Evolutionary conservation across 2,888 invertebrate genomes (phyloP).

Genomic region (Dasysyrphus albostriatus): DNA sequence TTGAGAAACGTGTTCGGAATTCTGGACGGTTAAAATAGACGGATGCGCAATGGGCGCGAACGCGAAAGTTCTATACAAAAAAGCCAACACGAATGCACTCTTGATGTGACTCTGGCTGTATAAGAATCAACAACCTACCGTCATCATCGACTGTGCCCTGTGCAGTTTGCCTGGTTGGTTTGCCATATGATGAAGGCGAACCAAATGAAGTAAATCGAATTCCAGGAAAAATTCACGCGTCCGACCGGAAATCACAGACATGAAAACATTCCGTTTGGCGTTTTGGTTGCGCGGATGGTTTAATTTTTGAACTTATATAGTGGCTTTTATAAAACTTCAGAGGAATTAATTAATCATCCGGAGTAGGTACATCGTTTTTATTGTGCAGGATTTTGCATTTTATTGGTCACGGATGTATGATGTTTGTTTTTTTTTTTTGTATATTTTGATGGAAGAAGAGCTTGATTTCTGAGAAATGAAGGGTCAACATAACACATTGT

Average conservation of each 20-base stretch:
- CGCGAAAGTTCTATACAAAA: constrained; percentile 17
- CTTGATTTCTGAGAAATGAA: constrained; percentile 51
- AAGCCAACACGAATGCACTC: constrained; percentile 13
- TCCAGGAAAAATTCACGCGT: constrained; percentile 76
- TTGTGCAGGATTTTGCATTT: constrained; percentile 18
- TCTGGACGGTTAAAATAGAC: constrained; percentile 64
- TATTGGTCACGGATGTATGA: constrained; percentile 32
- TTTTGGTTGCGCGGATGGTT: constrained; percentile 61
- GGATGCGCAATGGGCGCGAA: constrained; percentile 53
- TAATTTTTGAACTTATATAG: constrained; percentile 72
- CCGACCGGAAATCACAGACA: constrained; percentile 75
- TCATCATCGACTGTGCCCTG: neutral
- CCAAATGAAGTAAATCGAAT: constrained; percentile 71
- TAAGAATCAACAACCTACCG: constrained; percentile 11
- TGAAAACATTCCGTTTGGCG: constrained; percentile 62
- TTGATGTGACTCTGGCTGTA: neutral
- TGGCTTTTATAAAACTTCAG: constrained; percentile 47
- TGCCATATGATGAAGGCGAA: constrained; percentile 44
- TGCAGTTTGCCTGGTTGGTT: neutral
- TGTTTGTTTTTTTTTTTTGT: neutral
- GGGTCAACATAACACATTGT: constrained; percentile 28
- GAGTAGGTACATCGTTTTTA: constrained; percentile 19
- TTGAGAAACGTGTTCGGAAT: constrained; percentile 75
- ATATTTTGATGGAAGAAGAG: constrained; percentile 8
- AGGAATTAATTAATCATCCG: constrained; percentile 74